Conservation (phyloP, 2,113 vertebrate species). For the Zosterops hypoxanthus region DNA sequence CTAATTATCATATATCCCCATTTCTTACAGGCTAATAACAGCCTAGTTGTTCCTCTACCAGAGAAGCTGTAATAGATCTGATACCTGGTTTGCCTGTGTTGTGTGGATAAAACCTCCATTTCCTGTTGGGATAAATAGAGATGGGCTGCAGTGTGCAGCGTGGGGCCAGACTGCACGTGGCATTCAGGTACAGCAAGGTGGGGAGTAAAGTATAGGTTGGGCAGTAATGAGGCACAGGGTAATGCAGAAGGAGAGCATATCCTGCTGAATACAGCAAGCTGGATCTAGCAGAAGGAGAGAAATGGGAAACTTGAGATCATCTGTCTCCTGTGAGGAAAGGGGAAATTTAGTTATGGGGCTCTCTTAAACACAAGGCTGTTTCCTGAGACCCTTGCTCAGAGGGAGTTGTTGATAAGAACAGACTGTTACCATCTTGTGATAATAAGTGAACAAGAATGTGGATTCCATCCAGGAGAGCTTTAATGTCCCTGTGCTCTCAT, state of each 20-base stretch:
- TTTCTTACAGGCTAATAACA: slow-evolving; percentile 25
- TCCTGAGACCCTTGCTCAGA: background rate
- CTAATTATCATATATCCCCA: background rate
- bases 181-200: background rate
- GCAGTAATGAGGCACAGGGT: background rate
- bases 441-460: background rate
- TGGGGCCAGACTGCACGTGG: background rate
- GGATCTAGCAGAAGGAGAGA: background rate
- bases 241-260: background rate
- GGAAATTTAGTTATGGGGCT: background rate
- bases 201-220: background rate
- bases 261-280: background rate
- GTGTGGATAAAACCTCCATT: background rate
- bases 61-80: background rate
- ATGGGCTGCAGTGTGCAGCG: background rate
- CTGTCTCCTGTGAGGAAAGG: background rate
- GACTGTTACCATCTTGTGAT: background rate
- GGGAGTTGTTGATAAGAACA: background rate
- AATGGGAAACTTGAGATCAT: slow-evolving; percentile 1
- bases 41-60: background rate
- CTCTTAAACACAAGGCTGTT: background rate
- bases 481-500: background rate
- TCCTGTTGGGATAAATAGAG: slow-evolving; percentile 46
- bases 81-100: background rate
- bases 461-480: background rate